A percentile compares a stretch with the other conserved stretches of the same genome.
phyloP scores from a whole-genome alignment of 2,888 invertebrate species.

The Drosophila birchii region DNA sequence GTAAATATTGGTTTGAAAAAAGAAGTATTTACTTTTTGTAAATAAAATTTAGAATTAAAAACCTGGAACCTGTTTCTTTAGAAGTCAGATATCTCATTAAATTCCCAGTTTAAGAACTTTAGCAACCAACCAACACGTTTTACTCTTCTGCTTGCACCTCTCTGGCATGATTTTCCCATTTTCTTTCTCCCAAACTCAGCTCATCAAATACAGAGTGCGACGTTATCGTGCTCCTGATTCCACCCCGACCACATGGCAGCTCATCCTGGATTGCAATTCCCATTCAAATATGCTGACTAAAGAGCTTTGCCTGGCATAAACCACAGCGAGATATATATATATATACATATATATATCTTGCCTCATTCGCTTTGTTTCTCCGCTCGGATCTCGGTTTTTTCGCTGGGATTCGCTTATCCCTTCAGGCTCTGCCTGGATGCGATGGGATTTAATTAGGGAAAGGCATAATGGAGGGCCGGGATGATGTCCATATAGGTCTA shows the following conservation, averaged over 20 bases:
- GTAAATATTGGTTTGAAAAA: not conserved
- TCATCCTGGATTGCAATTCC: constrained; percentile 53
- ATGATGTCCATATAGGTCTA: constrained; percentile 22
- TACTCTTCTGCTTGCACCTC: not conserved
- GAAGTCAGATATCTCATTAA: not conserved
- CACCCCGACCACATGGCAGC: constrained; percentile 39
- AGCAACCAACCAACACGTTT: not conserved
- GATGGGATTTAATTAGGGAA: constrained; percentile 45
- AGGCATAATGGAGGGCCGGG: constrained; percentile 30
- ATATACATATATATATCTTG: constrained; percentile 31
- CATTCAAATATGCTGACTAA: constrained; percentile 69
- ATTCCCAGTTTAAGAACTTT: not conserved
- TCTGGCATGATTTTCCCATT: constrained; percentile 33
- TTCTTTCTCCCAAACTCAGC: not conserved
- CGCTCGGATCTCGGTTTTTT: constrained; percentile 8
- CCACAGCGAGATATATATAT: constrained; percentile 26
- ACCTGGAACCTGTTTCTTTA: not conserved
- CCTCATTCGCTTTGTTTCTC: constrained; percentile 43
- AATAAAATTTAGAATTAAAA: not conserved
- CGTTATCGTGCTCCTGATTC: constrained; percentile 14
- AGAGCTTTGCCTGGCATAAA: constrained; percentile 42
- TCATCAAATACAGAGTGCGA: constrained; percentile 26
- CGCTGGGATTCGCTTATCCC: constrained; percentile 21
- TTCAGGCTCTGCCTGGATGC: constrained; percentile 27
- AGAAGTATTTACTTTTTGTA: not conserved